A percentile compares a stretch with the other conserved stretches of the same genome.
phyloP scores from a whole-genome alignment of 2,797 vertebrate species.

The Poliocrania exsul region DNA sequence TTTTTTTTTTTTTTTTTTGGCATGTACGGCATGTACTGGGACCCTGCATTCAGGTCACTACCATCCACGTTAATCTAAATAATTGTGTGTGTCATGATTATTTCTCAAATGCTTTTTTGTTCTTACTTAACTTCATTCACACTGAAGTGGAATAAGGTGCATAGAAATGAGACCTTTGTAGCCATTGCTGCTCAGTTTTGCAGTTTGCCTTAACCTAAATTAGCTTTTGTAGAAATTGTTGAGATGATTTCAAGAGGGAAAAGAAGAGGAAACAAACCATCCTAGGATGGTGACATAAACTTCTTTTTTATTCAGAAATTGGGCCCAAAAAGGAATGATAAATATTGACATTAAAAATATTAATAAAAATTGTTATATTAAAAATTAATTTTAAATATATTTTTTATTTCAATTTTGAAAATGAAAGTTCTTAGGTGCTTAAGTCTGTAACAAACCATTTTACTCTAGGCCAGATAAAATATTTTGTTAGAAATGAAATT shows the following conservation, averaged over 20 bases:
- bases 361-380: not conserved
- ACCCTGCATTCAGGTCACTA: not conserved
- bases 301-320: not conserved
- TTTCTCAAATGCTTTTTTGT: not conserved
- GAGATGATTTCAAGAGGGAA: not conserved
- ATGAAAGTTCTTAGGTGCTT: not conserved
- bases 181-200: not conserved
- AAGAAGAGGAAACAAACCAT: not conserved
- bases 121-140: not conserved
- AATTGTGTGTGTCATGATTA: not conserved
- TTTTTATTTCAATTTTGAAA: not conserved
- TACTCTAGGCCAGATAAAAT: not conserved
- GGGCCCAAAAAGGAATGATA: not conserved
- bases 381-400: not conserved
- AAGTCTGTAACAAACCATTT: not conserved
- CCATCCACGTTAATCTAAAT: not conserved
- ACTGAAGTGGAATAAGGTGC: not conserved
- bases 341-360: not conserved
- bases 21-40: not conserved
- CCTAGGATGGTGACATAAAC: not conserved
- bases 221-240: not conserved
- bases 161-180: not conserved
- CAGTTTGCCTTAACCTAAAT: not conserved
- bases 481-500: constrained; percentile 9
- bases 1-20: not conserved